Conservation (phyloP, 2,113 vertebrate species). For the Egretta garzetta region DNA sequence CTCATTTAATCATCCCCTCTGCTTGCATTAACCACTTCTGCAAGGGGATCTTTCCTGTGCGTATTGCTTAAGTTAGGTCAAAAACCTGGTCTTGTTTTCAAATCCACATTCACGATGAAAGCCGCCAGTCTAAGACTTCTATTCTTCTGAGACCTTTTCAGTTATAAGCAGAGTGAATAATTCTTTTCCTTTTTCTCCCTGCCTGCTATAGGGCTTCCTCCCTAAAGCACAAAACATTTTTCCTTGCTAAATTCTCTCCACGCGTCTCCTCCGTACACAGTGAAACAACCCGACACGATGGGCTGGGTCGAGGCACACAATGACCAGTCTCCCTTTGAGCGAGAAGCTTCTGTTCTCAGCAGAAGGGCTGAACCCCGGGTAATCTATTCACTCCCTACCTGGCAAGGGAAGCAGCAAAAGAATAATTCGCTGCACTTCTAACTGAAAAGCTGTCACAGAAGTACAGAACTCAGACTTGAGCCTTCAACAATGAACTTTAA, state of each 20-base stretch:
- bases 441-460: conserved; percentile 28
- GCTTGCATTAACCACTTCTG: conserved; percentile 33
- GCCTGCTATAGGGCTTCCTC: conserved; percentile 14
- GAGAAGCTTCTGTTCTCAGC: conserved; percentile 11
- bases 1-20: conserved; percentile 33
- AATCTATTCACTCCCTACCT: conserved; percentile 40
- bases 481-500: conserved; percentile 34
- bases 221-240: conserved; percentile 28
- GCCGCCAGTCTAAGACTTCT: conserved; percentile 18
- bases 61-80: conserved; percentile 22
- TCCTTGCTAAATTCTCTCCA: not conserved
- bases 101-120: conserved; percentile 47
- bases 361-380: conserved; percentile 15
- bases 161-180: conserved; percentile 41
- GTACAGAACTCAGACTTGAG: not conserved
- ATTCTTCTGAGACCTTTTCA: conserved; percentile 36
- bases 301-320: not conserved
- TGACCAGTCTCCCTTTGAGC: not conserved
- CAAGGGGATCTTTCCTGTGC: not conserved
- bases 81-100: conserved; percentile 49
- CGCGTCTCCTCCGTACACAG: not conserved
- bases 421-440: not conserved
- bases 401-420: not conserved
- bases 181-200: not conserved
- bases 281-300: not conserved